Percentiles rank a stretch among this genome's conserved stretches.
These are phyloP conservation scores for Vannuccia rotundouncinata DNA, from an alignment of 2,888 invertebrate species.

Conservation along the genomic window DNA sequence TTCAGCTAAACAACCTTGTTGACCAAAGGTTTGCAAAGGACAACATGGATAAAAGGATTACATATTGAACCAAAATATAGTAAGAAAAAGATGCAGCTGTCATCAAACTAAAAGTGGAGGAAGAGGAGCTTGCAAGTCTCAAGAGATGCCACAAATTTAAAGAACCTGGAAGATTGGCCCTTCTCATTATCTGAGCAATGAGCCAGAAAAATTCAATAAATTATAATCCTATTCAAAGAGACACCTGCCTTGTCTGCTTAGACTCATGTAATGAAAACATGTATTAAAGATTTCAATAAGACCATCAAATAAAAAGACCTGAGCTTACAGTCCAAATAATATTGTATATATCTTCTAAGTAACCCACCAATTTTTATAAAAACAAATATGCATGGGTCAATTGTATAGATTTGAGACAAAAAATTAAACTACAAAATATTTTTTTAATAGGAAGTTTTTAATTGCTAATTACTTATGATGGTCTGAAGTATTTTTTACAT, in stretches of 20 bases:
- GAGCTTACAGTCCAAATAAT: neutral
- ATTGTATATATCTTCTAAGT: neutral
- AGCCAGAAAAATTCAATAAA: neutral
- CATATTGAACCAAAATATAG: neutral
- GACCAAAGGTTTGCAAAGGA: neutral
- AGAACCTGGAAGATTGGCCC: neutral
- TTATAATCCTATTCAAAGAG: neutral
- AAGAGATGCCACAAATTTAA: neutral
- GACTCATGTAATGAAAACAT: neutral
- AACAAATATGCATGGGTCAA: too few relatives aligned
- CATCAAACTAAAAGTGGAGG: neutral
- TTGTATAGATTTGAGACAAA: too few relatives aligned
- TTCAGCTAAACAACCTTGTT: neutral
- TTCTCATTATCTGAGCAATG: neutral
- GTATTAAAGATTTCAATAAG: neutral
- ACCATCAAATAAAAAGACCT: neutral
- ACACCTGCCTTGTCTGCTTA: neutral
- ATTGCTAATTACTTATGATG: too few relatives aligned
- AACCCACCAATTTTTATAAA: too few relatives aligned
- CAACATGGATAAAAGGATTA: neutral
- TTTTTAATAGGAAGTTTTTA: too few relatives aligned
- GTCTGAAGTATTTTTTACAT: too few relatives aligned
- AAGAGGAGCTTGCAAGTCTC: neutral
- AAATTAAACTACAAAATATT: too few relatives aligned
- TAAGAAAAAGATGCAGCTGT: neutral